These are phyloP conservation scores for Protaetia brevitarsis DNA, from an alignment of 1,140 invertebrate genomes.

Conservation along the genomic window DNA sequence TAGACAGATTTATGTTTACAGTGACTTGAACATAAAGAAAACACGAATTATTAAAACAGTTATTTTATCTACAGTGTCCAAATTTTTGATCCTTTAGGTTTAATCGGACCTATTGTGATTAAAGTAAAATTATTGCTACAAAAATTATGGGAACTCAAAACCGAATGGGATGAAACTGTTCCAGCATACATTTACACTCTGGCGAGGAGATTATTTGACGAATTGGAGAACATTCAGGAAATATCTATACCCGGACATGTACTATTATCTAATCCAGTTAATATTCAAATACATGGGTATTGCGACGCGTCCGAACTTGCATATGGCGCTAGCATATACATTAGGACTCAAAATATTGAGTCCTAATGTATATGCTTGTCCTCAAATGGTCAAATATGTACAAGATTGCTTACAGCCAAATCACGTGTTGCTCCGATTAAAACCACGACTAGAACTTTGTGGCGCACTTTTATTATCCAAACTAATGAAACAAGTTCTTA, in stretches of 20 bases:
- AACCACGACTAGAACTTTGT: conserved; percentile 32
- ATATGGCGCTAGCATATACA: conserved; percentile 34
- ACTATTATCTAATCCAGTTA: not conserved
- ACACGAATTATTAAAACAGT: conserved; percentile 14
- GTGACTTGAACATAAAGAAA: conserved; percentile 22
- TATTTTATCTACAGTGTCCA: conserved; percentile 32
- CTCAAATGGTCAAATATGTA: not conserved
- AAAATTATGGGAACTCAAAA: conserved; percentile 38
- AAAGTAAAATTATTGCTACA: conserved; percentile 49
- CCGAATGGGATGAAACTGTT: conserved; percentile 45
- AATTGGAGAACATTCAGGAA: conserved; percentile 29
- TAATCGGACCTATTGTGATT: conserved; percentile 42
- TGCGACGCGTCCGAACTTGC: conserved; percentile 32
- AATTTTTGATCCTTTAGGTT: conserved; percentile 49
- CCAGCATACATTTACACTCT: conserved; percentile 29
- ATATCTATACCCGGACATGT: conserved; percentile 31
- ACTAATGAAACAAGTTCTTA: conserved; percentile 21
- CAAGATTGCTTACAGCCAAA: conserved; percentile 24
- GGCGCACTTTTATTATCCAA: conserved; percentile 30
- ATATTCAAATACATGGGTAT: conserved; percentile 32
- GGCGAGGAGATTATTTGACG: conserved; percentile 30
- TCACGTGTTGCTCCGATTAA: conserved; percentile 31
- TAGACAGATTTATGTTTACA: not conserved
- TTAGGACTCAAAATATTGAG: conserved; percentile 20
- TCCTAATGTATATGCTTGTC: too few species aligned